Evolutionary conservation across 2,888 invertebrate species (phyloP), one percentile per base, ranked within the genome.

Genomic region (Drosophila formosana): DNA sequence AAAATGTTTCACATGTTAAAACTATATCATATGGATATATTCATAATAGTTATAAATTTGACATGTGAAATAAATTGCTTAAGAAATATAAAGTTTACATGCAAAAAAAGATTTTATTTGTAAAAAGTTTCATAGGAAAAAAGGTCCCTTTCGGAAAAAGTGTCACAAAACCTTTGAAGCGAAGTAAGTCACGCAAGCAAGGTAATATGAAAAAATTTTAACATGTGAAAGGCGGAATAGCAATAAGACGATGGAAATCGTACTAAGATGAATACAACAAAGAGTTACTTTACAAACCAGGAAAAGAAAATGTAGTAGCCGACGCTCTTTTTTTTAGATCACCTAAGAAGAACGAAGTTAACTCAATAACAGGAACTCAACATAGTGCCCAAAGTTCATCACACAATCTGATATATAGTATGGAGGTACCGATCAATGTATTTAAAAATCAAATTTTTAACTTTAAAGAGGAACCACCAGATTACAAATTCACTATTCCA

Each of bases 271-370:
- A 57, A 28, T 68, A 64, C 7, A 49, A 63, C 11, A 58, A 58
- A 9, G 49, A 64, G n/a, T n/a, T 68, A 9, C 41, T 47, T 8
- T 63, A 53, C 4, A 67, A 62, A 11, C 63, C 57, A 30, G 45
- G 51, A 39, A 52, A 58, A 25, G 37, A 32, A 47, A 53, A 47
- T 6, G 2, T 64, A n/a, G 50, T 18, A 1, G 18, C 18, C 46
- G 43, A 51, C 7, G 46, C 46, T 2, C 13, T 62, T 2, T 62
- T 1, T 1, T 18, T 18, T 18, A 18, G 1, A 18, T 1, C 1
- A 1, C 53, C 2, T 18, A 18, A 18, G 1, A 18, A 43, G 26
- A 50, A 4, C 3, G 41, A 64, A 50, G 23, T 45, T 7, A 34
- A 56, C 34, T 43, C 64, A 28, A 0, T 56, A 11, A 43, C 23